Evolutionary conservation across 1,140 invertebrate genomes (phyloP).

Genomic region (Caerostris darwini): DNA sequence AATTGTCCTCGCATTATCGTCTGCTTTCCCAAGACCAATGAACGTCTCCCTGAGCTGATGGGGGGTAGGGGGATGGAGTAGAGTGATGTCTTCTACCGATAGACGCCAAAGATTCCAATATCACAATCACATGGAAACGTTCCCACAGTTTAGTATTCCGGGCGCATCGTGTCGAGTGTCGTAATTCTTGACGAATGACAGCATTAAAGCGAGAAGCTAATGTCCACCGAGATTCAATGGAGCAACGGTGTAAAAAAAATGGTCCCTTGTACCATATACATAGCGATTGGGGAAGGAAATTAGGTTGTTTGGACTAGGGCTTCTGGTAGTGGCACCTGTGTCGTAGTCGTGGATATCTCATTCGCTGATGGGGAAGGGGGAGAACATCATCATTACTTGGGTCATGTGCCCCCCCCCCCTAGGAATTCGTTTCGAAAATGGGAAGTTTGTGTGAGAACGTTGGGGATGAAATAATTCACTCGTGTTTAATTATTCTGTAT

Average conservation of each 20-base stretch:
- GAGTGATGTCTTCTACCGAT: neutral
- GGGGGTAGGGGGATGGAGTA: neutral
- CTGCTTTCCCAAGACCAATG: constrained; percentile 10
- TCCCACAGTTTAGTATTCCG: constrained; percentile 54
- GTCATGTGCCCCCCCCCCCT: neutral
- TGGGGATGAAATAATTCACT: neutral
- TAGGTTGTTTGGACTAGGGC: neutral
- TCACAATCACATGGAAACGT: constrained; percentile 29
- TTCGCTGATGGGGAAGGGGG: no score
- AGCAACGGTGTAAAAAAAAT: constrained; percentile 41
- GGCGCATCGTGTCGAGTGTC: constrained; percentile 10
- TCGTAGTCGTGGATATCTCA: neutral
- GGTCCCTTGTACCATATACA: neutral
- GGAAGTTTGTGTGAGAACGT: neutral
- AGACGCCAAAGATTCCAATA: neutral
- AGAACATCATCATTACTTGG: neutral
- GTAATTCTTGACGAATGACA: constrained; percentile 47
- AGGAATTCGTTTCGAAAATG: neutral
- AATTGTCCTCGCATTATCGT: constrained; percentile 35
- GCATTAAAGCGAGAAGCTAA: constrained; percentile 35
- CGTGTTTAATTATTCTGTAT: no score
- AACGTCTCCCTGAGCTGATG: neutral
- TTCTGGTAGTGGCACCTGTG: constrained; percentile 11
- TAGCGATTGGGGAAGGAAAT: neutral
- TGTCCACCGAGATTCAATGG: neutral